A percentile compares a stretch with the other conserved stretches of the same genome.
Evolutionary conservation across 1,140 invertebrate species (phyloP).

Genomic region (Ips nitidus): DNA sequence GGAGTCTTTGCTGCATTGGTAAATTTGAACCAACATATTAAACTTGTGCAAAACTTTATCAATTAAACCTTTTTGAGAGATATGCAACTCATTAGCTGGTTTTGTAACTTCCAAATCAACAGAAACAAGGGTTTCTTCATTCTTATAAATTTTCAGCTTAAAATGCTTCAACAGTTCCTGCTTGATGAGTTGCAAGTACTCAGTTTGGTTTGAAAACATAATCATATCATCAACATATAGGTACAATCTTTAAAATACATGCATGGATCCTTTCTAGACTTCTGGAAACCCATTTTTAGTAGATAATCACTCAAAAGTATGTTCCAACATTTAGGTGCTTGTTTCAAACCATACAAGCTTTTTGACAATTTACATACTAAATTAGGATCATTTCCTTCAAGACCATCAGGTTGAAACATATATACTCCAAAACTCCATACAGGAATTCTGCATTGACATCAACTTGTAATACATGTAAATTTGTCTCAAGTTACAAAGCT

Average conservation of each 20-base stretch:
- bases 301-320: background rate
- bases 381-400: background rate
- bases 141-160: background rate
- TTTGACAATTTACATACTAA: slow-evolving; percentile 24
- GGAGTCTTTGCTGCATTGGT: too few relatives aligned
- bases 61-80: background rate
- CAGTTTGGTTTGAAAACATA: background rate
- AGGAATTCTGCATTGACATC: background rate
- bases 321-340: slow-evolving; percentile 20
- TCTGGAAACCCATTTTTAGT: background rate
- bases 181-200: background rate
- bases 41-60: background rate
- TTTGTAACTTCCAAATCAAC: too few relatives aligned
- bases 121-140: background rate
- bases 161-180: background rate
- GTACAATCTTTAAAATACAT: background rate
- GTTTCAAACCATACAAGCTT: slow-evolving; percentile 45
- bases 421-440: slow-evolving; percentile 1
- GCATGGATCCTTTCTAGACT: background rate
- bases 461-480: background rate
- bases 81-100: too few relatives aligned
- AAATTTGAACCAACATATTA: background rate
- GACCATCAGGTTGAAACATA: slow-evolving; percentile 25
- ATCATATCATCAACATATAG: background rate
- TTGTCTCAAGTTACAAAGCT: background rate